Evolutionary conservation across 2,113 vertebrate species (phyloP), one percentile per base, ranked within the genome.

Genomic region (Vicugna pacos): DNA sequence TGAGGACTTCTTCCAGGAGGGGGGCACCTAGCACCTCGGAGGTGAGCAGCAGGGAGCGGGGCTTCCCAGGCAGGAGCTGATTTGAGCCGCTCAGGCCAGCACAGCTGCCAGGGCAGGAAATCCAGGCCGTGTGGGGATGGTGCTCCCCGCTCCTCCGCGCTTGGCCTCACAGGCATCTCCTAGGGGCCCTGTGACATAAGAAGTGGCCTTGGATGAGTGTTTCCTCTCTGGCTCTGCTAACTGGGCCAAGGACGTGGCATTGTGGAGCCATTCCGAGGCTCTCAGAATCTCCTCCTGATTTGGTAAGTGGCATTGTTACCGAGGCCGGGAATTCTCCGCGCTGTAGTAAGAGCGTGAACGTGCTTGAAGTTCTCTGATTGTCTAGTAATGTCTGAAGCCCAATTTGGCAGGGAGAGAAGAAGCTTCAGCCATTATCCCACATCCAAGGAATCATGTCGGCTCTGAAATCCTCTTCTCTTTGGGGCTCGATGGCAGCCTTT

Each of bases 131-230:
- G 1, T 4, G 22, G 60, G 32, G 2, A 1, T 12, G 11, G 69
- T 1, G 19, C 0, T 1, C 13, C 24, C 1, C 1, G 3, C 0
- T 17, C 26, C 48, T 46, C 42, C 3, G 8, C 3, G 0, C 10
- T 4, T 24, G 13, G 22, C 58, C 62, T 86, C 76, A 26, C 16
- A 10, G 38, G 46, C 8, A 15, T 0, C 69, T 35, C 38, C 72
- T 0, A 1, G 24, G 60, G 0, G 1, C 38, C 17, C 26, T 0
- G 46, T 1, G 14, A 6, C 15, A 1, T 0, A 19, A 8, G 10
- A 14, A 11, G n/a, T 0, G 15, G 46, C 11, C 5, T 28, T 4
- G 19, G n/a, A 50, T 8, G 35, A 2, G 26, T 0, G 9, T 3
- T 42, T 42, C 32, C 2, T 17, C 17, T 4, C 38, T 3, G 5